Evolutionary conservation across 2,888 invertebrate species (phyloP), one percentile per base, ranked within the genome.

Genomic region (Tachystola acroxantha): DNA sequence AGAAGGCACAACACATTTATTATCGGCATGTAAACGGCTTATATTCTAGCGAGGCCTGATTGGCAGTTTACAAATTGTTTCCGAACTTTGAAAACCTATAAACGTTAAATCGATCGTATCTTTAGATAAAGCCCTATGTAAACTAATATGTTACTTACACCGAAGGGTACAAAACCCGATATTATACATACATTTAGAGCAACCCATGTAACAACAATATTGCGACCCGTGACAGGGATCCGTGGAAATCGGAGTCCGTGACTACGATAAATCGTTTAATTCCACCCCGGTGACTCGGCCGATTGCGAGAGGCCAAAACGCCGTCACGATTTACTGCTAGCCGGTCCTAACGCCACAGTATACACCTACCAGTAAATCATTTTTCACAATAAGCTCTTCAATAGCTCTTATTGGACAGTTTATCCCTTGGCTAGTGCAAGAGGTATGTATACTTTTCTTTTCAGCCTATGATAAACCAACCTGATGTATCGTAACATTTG

Each of bases 221-320:
- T 65, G 64, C 58, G 45, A 57, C 42, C 62, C 55, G 60, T 64
- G 68, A 71, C 68, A 66, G 57, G 61, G 62, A 64, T 67, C 64
- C 62, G 64, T 61, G 59, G 61, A 70, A 74, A 69, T 69, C 71
- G 72, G 51, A 59, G 58, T 67, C 69, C 73, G 71, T 77, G 76
- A 76, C 72, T 70, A 65, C 80, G 67, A 81, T 82, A 82, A 78
- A 82, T 81, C 80, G 79, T 76, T 82, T 82, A 77, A 81, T 81
- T 81, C 79, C 74, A 73, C 70, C 69, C 72, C 62, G 60, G 73
- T 78, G 81, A 74, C 66, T 79, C 64, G 63, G 54, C 64, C 77
- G 76, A 80, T 77, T 75, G 76, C 71, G 66, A 77, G 62, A 72
- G 72, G 71, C 69, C 67, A 64, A 70, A 64, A 65, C 61, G 65